phyloP scores from a whole-genome alignment of 2,113 vertebrate species.

The Hepsetus odoe region DNA sequence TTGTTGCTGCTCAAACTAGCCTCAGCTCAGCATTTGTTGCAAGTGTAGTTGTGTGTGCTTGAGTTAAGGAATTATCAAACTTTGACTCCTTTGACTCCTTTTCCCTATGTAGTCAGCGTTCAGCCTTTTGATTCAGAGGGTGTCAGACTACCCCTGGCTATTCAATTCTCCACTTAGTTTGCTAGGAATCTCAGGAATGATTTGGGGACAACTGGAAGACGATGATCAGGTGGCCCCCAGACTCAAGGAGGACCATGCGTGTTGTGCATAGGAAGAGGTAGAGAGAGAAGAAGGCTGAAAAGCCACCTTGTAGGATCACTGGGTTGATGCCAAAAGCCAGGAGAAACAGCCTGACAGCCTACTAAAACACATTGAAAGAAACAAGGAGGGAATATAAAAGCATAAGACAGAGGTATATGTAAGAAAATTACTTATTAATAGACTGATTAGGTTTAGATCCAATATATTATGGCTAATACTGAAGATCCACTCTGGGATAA shows the following conservation, averaged over 20 bases:
- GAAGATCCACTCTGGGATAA: neutral
- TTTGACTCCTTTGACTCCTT: too few species aligned
- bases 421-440: neutral
- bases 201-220: too few species aligned
- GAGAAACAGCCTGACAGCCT: conserved; percentile 69
- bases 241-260: conserved; percentile 65
- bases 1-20: too few species aligned
- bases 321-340: conserved; percentile 73
- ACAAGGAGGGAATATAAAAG: neutral
- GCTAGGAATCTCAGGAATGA: too few species aligned
- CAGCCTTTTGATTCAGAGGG: too few species aligned
- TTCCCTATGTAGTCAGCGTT: too few species aligned
- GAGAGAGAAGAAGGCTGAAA: conserved; percentile 62
- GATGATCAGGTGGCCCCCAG: conserved; percentile 64
- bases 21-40: too few species aligned
- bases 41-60: too few species aligned
- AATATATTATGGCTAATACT: too few species aligned
- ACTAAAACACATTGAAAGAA: conserved; percentile 57
- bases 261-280: conserved; percentile 71
- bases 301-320: conserved; percentile 69
- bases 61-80: too few species aligned
- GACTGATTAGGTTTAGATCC: neutral
- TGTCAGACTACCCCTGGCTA: too few species aligned
- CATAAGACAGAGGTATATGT: neutral
- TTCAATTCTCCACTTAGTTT: too few species aligned